phyloP scores from a whole-genome alignment of 2,888 invertebrate genomes.

The Schizaphis graminum region DNA sequence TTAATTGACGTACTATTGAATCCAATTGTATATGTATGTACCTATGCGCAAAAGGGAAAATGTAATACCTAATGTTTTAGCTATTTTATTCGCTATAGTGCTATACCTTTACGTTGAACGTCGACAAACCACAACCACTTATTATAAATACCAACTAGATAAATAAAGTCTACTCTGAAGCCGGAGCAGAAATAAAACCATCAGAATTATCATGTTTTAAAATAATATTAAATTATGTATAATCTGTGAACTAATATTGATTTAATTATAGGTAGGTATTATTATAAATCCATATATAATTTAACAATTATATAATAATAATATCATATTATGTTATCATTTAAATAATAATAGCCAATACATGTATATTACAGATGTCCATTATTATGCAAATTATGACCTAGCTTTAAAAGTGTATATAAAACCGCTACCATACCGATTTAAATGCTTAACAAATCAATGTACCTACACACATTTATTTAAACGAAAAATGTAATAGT shows the following conservation, averaged over 20 bases:
- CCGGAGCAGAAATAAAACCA: not conserved
- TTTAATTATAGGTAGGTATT: not conserved
- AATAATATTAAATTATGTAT: not conserved
- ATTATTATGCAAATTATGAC: conserved; percentile 2
- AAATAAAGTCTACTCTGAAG: not conserved
- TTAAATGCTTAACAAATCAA: not conserved
- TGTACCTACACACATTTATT: not conserved
- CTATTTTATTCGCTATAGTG: not conserved
- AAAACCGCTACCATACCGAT: not conserved
- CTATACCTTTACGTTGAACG: not conserved
- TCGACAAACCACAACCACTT: not conserved
- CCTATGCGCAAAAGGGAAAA: not conserved
- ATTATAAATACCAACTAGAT: not conserved
- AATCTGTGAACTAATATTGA: not conserved
- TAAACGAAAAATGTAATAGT: not conserved
- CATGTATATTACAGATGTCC: not conserved
- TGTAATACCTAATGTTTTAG: not conserved
- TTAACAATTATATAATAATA: not conserved
- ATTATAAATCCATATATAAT: not conserved
- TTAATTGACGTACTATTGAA: not conserved
- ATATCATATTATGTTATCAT: not conserved
- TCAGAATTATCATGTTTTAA: not conserved
- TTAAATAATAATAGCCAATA: not conserved
- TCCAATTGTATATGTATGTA: not conserved
- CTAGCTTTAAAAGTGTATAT: not conserved